Evolutionary conservation across 2,113 vertebrate genomes (phyloP), one percentile per base, ranked within the genome.

Genomic region (Caracal caracal): DNA sequence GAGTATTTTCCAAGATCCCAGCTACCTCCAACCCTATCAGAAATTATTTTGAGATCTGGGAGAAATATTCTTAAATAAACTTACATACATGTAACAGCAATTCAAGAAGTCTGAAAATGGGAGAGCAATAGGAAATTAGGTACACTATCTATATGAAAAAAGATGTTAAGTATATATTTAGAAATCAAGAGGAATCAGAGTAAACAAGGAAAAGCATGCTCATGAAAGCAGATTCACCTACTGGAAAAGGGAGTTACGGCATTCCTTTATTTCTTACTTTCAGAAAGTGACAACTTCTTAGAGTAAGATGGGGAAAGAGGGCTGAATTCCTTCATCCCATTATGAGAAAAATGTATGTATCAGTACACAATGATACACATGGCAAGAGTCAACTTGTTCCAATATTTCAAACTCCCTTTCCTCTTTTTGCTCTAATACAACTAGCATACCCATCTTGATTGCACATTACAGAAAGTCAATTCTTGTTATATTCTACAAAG

Each of bases 101-200:
- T 71, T 92, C n/a, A 87, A 70, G 22, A 78, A n/a, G 75, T 65
- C 43, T 88, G 66, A 49, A 82, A 66, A 59, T 33, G 19, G 68
- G 19, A 92, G 12, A 35, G 10, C 24, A 86, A 33, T 1, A 73
- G 1, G 1, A 96, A 86, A 47, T 5, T 28, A 40, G 33, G 37
- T 86, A 91, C 86, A 94, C 47, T 82, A 68, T 3, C 53, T 17
- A 53, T 96, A 51, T 73, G 33, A 66, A 75, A 81, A 94, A 61
- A 61, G 15, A 80, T 51, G 37, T 43, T 33, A 40, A 90, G 75
- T 33, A 56, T 7, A 88, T 68, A 81, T 53, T 82, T 20, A 88
- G 49, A 81, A 63, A 92, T 51, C 2, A 9, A 68, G 33, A 56
- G n/a, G 49, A 68, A 28, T 75, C 93, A 59, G n/a, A 76, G 33